Conservation (phyloP, 2,797 vertebrate species). For the Rhyacichthys aspro region DNA sequence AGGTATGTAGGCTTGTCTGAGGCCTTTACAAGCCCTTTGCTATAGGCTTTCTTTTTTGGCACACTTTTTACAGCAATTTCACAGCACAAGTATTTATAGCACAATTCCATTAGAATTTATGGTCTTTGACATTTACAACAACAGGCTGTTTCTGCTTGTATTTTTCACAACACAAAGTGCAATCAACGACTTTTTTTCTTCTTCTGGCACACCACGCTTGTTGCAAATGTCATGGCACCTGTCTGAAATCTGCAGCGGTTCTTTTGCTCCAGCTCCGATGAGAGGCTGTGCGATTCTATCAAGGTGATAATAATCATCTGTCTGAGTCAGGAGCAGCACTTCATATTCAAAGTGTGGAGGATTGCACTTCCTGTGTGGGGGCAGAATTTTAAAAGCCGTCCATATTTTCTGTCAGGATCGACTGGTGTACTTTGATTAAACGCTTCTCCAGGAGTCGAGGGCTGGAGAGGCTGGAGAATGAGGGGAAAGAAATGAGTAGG, state of each 20-base stretch:
- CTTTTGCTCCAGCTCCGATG: not conserved
- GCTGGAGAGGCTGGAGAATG: not conserved
- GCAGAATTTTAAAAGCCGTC: slow-evolving; percentile 7
- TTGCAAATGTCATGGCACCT: not conserved
- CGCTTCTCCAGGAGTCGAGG: not conserved
- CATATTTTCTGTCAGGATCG: slow-evolving; percentile 25
- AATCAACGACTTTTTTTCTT: not conserved
- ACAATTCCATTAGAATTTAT: too few relatives aligned
- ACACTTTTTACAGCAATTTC: too few relatives aligned
- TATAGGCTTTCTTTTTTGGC: too few relatives aligned
- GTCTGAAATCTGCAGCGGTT: not conserved
- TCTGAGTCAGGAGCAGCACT: slow-evolving; percentile 2
- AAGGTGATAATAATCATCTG: slow-evolving; percentile 3
- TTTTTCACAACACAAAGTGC: not conserved
- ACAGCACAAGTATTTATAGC: too few relatives aligned
- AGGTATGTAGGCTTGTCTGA: too few relatives aligned
- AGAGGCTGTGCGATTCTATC: not conserved
- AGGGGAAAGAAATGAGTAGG: not conserved
- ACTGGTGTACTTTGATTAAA: slow-evolving; percentile 23
- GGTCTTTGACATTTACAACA: not conserved
- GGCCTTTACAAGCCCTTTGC: too few relatives aligned
- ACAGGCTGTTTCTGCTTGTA: not conserved
- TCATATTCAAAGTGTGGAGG: slow-evolving; percentile 25
- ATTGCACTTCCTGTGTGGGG: slow-evolving; percentile 17
- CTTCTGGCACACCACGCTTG: not conserved